Evolutionary conservation across 2,797 vertebrate genomes (phyloP), one percentile per base, ranked within the genome.

Genomic region (Danio tinwini): DNA sequence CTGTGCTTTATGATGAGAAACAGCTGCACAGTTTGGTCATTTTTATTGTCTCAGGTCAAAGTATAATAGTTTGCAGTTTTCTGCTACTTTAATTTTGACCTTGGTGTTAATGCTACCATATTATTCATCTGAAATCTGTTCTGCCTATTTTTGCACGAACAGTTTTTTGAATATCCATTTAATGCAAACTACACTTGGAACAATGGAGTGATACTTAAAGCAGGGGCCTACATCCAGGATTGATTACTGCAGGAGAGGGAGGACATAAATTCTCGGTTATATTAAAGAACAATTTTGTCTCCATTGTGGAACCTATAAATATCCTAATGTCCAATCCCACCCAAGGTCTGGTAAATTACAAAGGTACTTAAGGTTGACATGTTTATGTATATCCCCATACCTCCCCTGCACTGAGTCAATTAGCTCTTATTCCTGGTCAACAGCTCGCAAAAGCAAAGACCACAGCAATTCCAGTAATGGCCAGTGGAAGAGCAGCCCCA

Each of bases 271-370:
- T 81, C 70, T 61, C 0, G 12, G 7, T 84, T 86, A 84, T 84
- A 87, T 91, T 91, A 91, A 90, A 87, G 83, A 86, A 89, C 84
- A 80, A 83, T 89, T 91, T 89, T 78, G 82, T 88, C 87, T 82
- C 84, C 87, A 88, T 87, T 87, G 89, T 86, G 81, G 83, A 91
- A 87, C 74, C 85, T 81, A 87, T 90, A 90, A 92, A 92, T 21
- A 78, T 58, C 71, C 74, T 65, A 80, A 89, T 82, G 88, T 90
- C 86, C 87, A 86, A 83, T 89, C 84, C 84, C 82, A 49, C 73
- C 65, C 4, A 39, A 85, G 85, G 83, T 78, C 78, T 86, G 82
- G 85, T 86, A 85, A 88, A 87, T 87, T 85, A 87, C 90, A 89
- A 82, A 86, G 82, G 83, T 87, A 81, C 88, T 89, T 85, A 82